Percentiles rank a stretch among this genome's conserved stretches.
These are phyloP conservation scores for Chondrilla cf. caribensis DNA, from an alignment of 37 sponge, comb jelly and placozoan species.

Conservation along the genomic window DNA sequence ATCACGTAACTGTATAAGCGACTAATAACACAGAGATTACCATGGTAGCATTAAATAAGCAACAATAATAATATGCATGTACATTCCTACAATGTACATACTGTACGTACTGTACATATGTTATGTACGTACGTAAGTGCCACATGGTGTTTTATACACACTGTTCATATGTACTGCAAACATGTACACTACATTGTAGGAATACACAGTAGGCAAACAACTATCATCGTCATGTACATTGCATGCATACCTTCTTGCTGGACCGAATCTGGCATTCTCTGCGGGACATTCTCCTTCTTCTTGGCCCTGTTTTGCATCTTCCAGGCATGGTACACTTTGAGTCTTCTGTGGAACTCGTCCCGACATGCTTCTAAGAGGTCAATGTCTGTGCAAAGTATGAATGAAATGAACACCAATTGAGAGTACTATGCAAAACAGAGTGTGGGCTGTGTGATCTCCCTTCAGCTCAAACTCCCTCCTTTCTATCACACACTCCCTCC, in stretches of 20 bases:
- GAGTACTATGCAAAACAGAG: neutral
- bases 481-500: too few relatives aligned
- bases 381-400: constrained; percentile 58
- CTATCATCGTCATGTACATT: too few relatives aligned
- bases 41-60: too few relatives aligned
- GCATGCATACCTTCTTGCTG: constrained; percentile 18
- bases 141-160: too few relatives aligned
- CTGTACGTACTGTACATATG: too few relatives aligned
- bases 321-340: constrained; percentile 96
- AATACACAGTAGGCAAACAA: too few relatives aligned
- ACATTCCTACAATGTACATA: too few relatives aligned
- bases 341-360: constrained; percentile 92
- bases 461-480: too few relatives aligned
- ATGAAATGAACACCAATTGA: neutral
- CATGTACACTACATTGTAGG: too few relatives aligned
- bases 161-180: too few relatives aligned
- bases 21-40: neutral
- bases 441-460: neutral
- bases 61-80: too few relatives aligned
- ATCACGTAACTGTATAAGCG: neutral
- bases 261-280: constrained; percentile 5
- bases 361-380: constrained; percentile 88
- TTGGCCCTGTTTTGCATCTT: constrained; percentile 76
- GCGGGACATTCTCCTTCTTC: constrained; percentile 12
- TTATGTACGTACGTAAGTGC: too few relatives aligned